phyloP scores from a whole-genome alignment of 2,888 invertebrate genomes.

The Labia minor region DNA sequence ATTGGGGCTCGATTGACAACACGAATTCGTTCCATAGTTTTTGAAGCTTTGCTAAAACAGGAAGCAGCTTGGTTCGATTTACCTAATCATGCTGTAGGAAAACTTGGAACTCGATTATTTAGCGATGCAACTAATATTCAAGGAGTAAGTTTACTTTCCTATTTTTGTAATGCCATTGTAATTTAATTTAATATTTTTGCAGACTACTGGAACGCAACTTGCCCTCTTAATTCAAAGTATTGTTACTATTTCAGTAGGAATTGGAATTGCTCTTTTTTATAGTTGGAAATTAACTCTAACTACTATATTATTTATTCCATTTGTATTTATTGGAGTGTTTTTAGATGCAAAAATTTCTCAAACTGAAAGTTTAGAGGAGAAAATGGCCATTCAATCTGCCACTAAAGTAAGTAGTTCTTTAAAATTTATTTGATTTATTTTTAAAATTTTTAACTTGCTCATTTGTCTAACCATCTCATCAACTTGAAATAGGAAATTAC shows the following conservation, averaged over 20 bases:
- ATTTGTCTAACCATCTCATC: no score
- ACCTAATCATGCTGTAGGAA: constrained; percentile 55
- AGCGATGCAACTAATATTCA: constrained; percentile 66
- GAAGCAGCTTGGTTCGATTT: constrained; percentile 67
- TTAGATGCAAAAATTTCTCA: constrained; percentile 48
- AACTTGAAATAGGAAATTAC: no score
- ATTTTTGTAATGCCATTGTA: no score
- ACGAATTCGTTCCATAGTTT: constrained; percentile 33
- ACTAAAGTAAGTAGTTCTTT: constrained; percentile 44
- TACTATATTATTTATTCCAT: constrained; percentile 52
- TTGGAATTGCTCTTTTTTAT: constrained; percentile 49
- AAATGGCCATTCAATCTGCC: constrained; percentile 52
- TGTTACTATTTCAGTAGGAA: constrained; percentile 52
- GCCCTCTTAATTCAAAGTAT: constrained; percentile 56
- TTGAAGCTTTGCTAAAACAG: constrained; percentile 39
- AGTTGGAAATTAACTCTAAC: constrained; percentile 63
- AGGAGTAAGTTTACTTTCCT: constrained; percentile 38
- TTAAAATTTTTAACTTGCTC: not conserved
- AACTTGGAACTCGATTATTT: constrained; percentile 55
- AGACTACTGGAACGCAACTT: constrained; percentile 56
- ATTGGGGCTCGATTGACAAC: constrained; percentile 40
- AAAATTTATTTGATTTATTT: not conserved
- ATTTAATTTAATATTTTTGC: no score
- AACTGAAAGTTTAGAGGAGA: constrained; percentile 47
- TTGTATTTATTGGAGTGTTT: constrained; percentile 54